Percentiles rank a stretch among this genome's conserved stretches.
Evolutionary conservation across 2,797 vertebrate species (phyloP).

Genomic region (Vultur gryphus): DNA sequence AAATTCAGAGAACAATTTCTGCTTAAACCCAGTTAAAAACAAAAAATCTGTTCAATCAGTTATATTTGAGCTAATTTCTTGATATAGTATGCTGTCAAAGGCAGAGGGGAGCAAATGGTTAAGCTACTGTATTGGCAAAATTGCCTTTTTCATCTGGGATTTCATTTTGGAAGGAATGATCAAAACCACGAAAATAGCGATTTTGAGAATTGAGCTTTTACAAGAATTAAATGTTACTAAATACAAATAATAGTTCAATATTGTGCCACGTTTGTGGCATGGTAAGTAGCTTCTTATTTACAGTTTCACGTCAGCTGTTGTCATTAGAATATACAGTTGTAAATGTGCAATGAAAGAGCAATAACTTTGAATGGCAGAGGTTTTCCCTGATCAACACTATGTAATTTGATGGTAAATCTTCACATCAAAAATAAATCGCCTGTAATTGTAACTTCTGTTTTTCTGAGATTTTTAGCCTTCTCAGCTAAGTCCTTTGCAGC

Average conservation of each 20-base stretch:
- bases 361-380: not conserved
- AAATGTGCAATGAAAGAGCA: not conserved
- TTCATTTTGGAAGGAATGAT: not conserved
- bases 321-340: not conserved
- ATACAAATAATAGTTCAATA: not conserved
- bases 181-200: not conserved
- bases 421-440: not conserved
- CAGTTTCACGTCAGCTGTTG: not conserved
- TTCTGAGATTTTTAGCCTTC: not conserved
- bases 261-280: not conserved
- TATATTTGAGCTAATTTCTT: constrained; percentile 18
- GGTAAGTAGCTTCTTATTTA: not conserved
- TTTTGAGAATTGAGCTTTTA: not conserved
- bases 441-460: not conserved
- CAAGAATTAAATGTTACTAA: not conserved
- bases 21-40: constrained; percentile 4
- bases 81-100: not conserved
- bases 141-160: not conserved
- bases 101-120: not conserved
- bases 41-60: not conserved
- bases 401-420: not conserved
- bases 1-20: not conserved
- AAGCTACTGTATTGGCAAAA: not conserved
- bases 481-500: not conserved
- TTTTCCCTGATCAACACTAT: not conserved